Conservation (phyloP, 2,888 invertebrate species). For the Phyto melanocephala region DNA sequence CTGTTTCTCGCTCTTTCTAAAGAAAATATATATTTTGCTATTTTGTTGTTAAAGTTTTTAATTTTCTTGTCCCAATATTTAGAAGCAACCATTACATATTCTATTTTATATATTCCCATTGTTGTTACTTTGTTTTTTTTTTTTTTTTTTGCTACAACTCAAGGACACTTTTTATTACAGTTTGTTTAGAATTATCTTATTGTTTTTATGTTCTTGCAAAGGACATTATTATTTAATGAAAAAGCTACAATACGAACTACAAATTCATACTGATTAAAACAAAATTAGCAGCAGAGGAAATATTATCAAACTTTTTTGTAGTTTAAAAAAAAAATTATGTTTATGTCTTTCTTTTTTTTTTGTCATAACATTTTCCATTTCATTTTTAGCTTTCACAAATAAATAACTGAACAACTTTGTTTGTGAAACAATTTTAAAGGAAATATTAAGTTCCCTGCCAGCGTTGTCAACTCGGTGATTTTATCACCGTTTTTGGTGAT, state of each 20-base stretch:
- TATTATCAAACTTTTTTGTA: conserved; percentile 25
- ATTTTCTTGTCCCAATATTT: not conserved
- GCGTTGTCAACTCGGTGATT: no score
- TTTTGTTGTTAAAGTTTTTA: not conserved
- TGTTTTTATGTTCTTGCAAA: conserved; percentile 16
- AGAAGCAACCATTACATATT: not conserved
- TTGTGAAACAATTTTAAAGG: conserved; percentile 38
- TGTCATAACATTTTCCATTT: no score
- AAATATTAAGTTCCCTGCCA: conserved; percentile 7
- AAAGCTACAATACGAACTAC: not conserved
- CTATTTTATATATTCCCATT: not conserved
- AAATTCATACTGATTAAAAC: conserved; percentile 15
- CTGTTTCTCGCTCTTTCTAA: no score
- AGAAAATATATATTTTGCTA: no score
- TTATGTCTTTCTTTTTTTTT: not conserved
- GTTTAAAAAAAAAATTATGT: not conserved
- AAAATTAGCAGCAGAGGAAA: not conserved
- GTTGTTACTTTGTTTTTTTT: not conserved
- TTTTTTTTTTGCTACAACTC: conserved; percentile 24
- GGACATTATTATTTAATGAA: conserved; percentile 10
- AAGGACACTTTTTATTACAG: conserved; percentile 41
- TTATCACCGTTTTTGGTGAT: no score
- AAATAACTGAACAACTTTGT: not conserved
- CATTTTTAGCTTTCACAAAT: no score
- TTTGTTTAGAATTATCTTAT: not conserved